Evolutionary conservation across 2,797 vertebrate genomes (phyloP).

Genomic region (Morelia viridis): DNA sequence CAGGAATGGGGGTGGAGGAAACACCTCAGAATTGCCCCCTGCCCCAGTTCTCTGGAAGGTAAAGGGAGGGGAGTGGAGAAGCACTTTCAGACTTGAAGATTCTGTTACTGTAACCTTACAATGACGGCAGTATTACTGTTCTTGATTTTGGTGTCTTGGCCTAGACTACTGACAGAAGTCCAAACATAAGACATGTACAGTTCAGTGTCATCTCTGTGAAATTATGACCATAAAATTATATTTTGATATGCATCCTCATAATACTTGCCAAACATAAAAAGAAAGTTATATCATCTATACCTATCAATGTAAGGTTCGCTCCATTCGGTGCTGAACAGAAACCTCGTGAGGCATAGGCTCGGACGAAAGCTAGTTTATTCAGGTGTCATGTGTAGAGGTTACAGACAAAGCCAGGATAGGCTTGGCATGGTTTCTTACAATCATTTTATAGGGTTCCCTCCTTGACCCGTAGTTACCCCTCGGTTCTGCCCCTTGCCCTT

Average conservation of each 20-base stretch:
- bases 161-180: background rate
- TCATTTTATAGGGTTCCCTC: too few relatives aligned
- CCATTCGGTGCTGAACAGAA: too few relatives aligned
- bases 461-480: too few relatives aligned
- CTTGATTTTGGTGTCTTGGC: background rate
- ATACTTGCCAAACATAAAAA: background rate
- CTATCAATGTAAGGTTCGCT: background rate
- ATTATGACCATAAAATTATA: background rate
- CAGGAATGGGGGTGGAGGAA: background rate
- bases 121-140: background rate
- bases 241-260: background rate
- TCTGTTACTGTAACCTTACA: background rate
- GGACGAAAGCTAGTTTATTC: too few relatives aligned
- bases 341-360: too few relatives aligned
- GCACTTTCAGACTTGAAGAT: background rate
- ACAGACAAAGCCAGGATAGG: too few relatives aligned
- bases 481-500: too few relatives aligned
- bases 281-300: background rate
- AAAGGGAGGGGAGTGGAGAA: background rate
- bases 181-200: background rate
- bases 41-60: background rate
- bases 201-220: background rate
- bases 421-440: too few relatives aligned
- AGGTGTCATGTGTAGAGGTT: too few relatives aligned
- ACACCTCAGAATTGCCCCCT: background rate